Percentiles rank a stretch among this genome's conserved stretches.
phyloP scores from a whole-genome alignment of 2,888 invertebrate species.

The Drosophila helvetica region DNA sequence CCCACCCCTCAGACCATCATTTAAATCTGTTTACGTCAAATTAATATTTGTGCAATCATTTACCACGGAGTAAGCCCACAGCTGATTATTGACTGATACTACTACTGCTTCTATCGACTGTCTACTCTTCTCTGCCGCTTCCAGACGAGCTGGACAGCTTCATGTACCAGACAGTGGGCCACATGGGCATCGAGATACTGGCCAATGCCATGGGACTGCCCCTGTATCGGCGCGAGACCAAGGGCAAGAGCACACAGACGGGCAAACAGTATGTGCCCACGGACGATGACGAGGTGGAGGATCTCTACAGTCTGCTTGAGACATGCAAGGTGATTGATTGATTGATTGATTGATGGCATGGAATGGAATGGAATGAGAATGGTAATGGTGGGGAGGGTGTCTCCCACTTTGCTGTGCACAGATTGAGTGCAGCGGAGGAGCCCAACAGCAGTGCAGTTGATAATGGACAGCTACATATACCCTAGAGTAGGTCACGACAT shows the following conservation, averaged over 20 bases:
- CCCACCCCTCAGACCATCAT: too few species aligned
- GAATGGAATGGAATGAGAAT: background rate
- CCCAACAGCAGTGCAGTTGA: too few species aligned
- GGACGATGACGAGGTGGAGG: conserved; percentile 98
- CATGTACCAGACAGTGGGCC: conserved; percentile 99
- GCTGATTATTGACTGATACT: conserved; percentile 13
- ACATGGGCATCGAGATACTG: conserved; percentile 95
- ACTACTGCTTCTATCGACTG: background rate
- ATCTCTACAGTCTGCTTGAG: conserved; percentile 92
- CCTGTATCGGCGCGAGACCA: conserved; percentile 92
- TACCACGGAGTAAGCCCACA: conserved; percentile 6
- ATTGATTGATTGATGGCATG: background rate
- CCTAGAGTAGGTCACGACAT: too few species aligned
- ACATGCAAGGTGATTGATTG: conserved; percentile 80
- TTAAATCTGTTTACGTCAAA: background rate
- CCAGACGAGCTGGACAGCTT: conserved; percentile 97
- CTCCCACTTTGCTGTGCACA: background rate
- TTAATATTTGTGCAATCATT: conserved; percentile 16
- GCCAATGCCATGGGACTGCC: conserved; percentile 97
- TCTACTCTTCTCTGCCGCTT: background rate
- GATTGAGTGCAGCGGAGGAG: background rate
- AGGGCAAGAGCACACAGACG: conserved; percentile 92
- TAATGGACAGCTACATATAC: too few species aligned
- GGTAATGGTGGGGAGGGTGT: background rate
- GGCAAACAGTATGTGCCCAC: conserved; percentile 92